A percentile compares a stretch with the other conserved stretches of the same genome.
phyloP scores from a whole-genome alignment of 2,113 vertebrate genomes.

The Natator depressus region DNA sequence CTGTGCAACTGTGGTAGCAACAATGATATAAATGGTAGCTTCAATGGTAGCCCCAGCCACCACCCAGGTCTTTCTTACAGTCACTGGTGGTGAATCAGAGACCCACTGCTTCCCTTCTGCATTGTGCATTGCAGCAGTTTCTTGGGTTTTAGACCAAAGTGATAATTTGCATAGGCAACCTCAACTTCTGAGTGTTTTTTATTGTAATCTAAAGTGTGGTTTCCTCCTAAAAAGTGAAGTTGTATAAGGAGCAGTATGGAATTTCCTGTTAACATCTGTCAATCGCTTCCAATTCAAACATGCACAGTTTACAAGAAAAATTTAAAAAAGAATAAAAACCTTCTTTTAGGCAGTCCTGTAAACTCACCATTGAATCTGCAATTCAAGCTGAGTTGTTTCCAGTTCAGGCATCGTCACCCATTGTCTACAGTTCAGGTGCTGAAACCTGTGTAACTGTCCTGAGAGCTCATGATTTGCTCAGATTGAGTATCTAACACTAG shows the following conservation, averaged over 20 bases:
- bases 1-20: too few relatives aligned
- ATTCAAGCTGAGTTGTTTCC: background rate
- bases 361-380: background rate
- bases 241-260: background rate
- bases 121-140: background rate
- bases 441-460: background rate
- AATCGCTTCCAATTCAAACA: background rate
- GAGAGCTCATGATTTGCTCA: background rate
- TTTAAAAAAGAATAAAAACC: background rate
- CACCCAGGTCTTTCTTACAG: background rate
- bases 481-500: background rate
- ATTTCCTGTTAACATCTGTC: background rate
- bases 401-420: background rate
- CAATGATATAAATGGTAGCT: too few relatives aligned
- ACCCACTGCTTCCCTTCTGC: background rate
- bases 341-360: background rate
- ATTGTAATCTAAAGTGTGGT: conserved; percentile 11
- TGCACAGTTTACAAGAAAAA: background rate
- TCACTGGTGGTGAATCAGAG: background rate
- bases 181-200: background rate
- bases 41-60: background rate
- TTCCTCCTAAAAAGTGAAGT: background rate
- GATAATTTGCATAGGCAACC: background rate
- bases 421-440: fast-evolving
- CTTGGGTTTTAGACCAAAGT: background rate